These are phyloP conservation scores for Drosophila dives DNA, from an alignment of 2,888 invertebrate genomes.

Conservation along the genomic window DNA sequence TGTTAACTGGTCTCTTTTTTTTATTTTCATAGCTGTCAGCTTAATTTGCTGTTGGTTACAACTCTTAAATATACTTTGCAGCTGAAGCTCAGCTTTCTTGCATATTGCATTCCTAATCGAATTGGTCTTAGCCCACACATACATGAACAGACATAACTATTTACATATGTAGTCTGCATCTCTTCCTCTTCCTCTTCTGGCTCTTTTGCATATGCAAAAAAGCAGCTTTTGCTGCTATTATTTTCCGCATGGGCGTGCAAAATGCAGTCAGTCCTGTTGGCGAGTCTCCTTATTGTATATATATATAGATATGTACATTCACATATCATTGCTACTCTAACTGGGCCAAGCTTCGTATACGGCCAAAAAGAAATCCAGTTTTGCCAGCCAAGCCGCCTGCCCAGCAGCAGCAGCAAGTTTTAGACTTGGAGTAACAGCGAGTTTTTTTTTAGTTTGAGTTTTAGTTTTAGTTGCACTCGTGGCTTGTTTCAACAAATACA, in stretches of 20 bases:
- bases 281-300: constrained; percentile 56
- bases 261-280: constrained; percentile 77
- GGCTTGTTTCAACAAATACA: constrained; percentile 66
- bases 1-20: constrained; percentile 34
- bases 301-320: background rate
- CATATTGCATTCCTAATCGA: constrained; percentile 64
- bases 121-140: constrained; percentile 61
- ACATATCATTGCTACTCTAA: constrained; percentile 58
- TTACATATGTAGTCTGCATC: constrained; percentile 28
- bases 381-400: constrained; percentile 46
- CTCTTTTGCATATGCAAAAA: constrained; percentile 36
- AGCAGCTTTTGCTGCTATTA: constrained; percentile 17
- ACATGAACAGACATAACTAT: constrained; percentile 21
- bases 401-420: constrained; percentile 38
- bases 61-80: constrained; percentile 38
- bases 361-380: constrained; percentile 74
- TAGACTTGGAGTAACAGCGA: constrained; percentile 35
- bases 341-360: constrained; percentile 74
- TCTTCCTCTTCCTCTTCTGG: constrained; percentile 10
- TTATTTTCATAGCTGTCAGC: constrained; percentile 23
- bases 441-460: constrained; percentile 48
- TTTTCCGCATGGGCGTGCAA: constrained; percentile 63
- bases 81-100: constrained; percentile 22
- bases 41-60: constrained; percentile 37
- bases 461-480: constrained; percentile 52